phyloP scores from a whole-genome alignment of 1,140 invertebrate species.

The Colletes latitarsis region DNA sequence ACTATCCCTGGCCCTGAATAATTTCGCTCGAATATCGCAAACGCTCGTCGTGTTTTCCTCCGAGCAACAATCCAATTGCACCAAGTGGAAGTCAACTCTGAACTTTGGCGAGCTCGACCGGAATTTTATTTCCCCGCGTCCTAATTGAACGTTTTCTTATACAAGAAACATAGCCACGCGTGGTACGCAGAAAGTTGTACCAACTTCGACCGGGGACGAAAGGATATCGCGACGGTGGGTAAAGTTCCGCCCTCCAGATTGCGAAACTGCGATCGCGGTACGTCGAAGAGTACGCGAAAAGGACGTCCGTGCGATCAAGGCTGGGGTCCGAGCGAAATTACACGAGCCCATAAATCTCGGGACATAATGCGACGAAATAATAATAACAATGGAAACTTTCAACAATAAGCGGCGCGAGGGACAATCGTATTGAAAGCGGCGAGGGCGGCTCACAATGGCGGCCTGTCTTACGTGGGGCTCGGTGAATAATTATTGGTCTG shows the following conservation, averaged over 20 bases:
- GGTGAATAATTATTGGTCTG: slow-evolving; percentile 70
- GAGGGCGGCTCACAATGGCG: slow-evolving; percentile 69
- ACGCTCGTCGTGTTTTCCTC: too few species aligned
- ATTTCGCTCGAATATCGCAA: background rate
- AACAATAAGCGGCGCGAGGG: slow-evolving; percentile 73
- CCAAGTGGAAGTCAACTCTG: background rate
- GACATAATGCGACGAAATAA: slow-evolving; percentile 76
- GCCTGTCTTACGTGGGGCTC: slow-evolving; percentile 68
- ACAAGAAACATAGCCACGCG: background rate
- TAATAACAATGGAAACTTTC: slow-evolving; percentile 79
- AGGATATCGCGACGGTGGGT: background rate
- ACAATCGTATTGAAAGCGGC: slow-evolving; percentile 79
- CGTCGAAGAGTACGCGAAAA: background rate
- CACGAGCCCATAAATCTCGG: slow-evolving; percentile 74
- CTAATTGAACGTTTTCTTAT: background rate
- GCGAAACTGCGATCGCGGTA: slow-evolving; percentile 7
- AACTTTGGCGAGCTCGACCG: background rate
- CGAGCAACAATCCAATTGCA: background rate
- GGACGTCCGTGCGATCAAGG: background rate
- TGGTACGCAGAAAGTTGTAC: background rate
- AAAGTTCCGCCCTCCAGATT: background rate
- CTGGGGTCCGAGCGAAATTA: slow-evolving; percentile 57
- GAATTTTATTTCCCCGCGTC: background rate
- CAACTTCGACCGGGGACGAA: background rate
- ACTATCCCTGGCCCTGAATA: background rate